phyloP scores from a whole-genome alignment of 2,888 invertebrate species.

The Temnothorax unifasciatus region DNA sequence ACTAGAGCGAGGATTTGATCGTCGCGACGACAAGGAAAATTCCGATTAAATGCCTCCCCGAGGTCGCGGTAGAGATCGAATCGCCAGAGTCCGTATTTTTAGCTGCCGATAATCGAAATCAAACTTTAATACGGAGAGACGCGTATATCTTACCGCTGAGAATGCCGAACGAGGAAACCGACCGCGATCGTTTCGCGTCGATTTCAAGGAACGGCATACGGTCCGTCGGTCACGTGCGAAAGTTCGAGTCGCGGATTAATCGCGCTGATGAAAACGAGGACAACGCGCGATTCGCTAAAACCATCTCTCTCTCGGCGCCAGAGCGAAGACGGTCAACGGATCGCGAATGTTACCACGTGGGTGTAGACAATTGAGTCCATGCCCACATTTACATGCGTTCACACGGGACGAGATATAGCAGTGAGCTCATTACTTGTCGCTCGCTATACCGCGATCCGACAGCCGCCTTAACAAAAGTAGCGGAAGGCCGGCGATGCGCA shows the following conservation, averaged over 20 bases:
- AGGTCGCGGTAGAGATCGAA: neutral
- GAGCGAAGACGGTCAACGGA: conserved; percentile 63
- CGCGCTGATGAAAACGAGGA: conserved; percentile 70
- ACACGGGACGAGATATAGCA: conserved; percentile 43
- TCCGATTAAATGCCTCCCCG: neutral
- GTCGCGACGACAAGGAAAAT: neutral
- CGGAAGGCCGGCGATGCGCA: neutral
- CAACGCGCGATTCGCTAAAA: conserved; percentile 60
- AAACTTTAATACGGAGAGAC: conserved; percentile 15
- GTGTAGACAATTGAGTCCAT: conserved; percentile 67
- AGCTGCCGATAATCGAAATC: conserved; percentile 29
- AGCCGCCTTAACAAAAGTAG: neutral
- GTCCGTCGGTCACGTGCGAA: conserved; percentile 17
- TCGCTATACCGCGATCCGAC: conserved; percentile 13
- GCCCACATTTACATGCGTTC: conserved; percentile 60
- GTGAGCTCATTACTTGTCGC: conserved; percentile 45
- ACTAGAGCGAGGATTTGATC: neutral
- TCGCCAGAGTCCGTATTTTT: conserved; percentile 9
- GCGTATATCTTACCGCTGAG: neutral
- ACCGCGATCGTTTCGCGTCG: neutral
- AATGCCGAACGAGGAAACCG: neutral
- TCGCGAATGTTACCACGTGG: conserved; percentile 60
- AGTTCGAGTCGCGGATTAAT: conserved; percentile 60
- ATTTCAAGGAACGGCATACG: conserved; percentile 2
- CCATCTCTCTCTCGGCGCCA: conserved; percentile 57